Evolutionary conservation across 2,888 invertebrate genomes (phyloP), one percentile per base, ranked within the genome.

Genomic region (Sarcophaga caerulescens): DNA sequence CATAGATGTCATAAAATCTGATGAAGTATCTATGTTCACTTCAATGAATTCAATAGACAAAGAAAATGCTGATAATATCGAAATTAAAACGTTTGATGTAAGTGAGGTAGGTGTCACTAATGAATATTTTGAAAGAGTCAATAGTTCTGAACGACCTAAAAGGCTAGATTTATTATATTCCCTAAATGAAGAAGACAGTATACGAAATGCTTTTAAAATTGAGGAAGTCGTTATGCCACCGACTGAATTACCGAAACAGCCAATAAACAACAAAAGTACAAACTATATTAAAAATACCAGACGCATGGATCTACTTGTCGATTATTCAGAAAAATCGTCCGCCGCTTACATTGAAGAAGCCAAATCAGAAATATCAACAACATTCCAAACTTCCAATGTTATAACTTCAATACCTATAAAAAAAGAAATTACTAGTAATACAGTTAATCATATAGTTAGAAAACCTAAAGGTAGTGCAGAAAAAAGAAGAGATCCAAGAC

Each of bases 51-150:
- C 90, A 0, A 73, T 87, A 2, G 75, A 77, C 14, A 87, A 84
- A 1, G 71, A 75, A 14, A 83, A 81, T 1, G 14, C 14, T 52
- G 52, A 52, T 17, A 52, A 52, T 52, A 14, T 12, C 14, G 89
- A 88, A 19, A 68, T 85, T 0, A 89, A 84, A n/a, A 88, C 84
- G 1, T 93, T 89, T 77, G 90, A 91, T 83, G 91, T 93, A 0
- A 92, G 89, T 83, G 92, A 93, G 17, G 90, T 91, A 81, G 93
- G 93, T 4, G 93, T 93, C 0, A 93, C 92, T 3, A 93, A 93
- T 88, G 90, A 93, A 85, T 93, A 93, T 86, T 93, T 93, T 85
- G 93, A 93, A 84, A 89, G 93, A 3, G 90, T 93, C 3, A 93
- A 93, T 70, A 90, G 91, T 35, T 92, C 92, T 4, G 93, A 93